A percentile compares a stretch with the other conserved stretches of the same genome.
Conservation (phyloP, 2,888 invertebrate genomes). For the Napeogenes sylphis region DNA sequence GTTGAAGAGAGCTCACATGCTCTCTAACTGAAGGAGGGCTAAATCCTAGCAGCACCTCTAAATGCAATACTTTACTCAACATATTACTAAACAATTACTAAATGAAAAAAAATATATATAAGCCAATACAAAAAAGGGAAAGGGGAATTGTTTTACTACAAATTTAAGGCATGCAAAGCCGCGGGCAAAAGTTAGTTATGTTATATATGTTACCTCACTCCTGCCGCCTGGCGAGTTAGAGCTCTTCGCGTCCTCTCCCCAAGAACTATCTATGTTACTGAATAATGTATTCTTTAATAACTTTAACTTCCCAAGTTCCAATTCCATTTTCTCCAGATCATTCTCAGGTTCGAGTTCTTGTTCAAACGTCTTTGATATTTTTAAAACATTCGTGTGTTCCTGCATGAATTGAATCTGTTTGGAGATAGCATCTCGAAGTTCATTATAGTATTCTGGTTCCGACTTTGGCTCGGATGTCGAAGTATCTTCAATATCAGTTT, state of each 20-base stretch:
- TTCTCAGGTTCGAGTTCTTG: slow-evolving; percentile 46
- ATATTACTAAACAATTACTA: no score
- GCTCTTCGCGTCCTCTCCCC: slow-evolving; percentile 36
- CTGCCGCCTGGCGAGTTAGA: slow-evolving; percentile 19
- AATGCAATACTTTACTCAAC: no score
- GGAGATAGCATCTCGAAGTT: slow-evolving; percentile 53
- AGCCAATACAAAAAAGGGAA: no score
- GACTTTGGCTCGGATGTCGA: slow-evolving; percentile 39
- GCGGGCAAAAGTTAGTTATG: neutral
- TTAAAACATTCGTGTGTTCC: slow-evolving; percentile 59
- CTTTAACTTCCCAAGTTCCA: slow-evolving; percentile 45
- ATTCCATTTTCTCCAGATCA: slow-evolving; percentile 58
- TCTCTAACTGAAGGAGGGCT: no score
- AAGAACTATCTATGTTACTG: slow-evolving; percentile 50
- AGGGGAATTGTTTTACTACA: no score
- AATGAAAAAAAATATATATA: no score
- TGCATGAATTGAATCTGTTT: slow-evolving; percentile 54
- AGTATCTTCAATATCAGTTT: slow-evolving; percentile 41
- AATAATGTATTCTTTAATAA: slow-evolving; percentile 67
- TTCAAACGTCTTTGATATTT: slow-evolving; percentile 42
- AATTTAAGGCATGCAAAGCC: no score
- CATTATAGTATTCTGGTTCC: slow-evolving; percentile 50
- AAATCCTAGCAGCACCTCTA: no score
- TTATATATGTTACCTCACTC: slow-evolving; percentile 24
- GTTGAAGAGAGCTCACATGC: no score